phyloP scores from a whole-genome alignment of 2,113 vertebrate species.

The Grallaria varia region DNA sequence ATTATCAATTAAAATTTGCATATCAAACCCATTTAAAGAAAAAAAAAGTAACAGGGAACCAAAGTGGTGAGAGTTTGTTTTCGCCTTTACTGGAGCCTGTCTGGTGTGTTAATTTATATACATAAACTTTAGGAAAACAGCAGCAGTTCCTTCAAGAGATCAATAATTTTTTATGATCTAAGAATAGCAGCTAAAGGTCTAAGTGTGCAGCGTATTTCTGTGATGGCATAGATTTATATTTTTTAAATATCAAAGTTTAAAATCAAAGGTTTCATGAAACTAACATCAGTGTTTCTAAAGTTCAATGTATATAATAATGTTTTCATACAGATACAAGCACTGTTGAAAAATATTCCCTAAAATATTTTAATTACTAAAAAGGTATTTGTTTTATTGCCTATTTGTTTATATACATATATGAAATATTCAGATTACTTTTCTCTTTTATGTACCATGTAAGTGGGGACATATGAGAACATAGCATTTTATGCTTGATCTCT shows the following conservation, averaged over 20 bases:
- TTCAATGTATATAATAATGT: neutral
- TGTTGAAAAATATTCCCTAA: neutral
- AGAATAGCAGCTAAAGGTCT: neutral
- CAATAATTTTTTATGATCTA: neutral
- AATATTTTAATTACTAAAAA: neutral
- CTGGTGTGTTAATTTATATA: neutral
- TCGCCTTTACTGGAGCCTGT: neutral
- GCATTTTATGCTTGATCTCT: neutral
- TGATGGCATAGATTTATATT: neutral
- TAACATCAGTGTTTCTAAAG: neutral
- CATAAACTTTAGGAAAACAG: neutral
- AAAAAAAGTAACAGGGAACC: neutral
- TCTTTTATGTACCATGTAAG: neutral
- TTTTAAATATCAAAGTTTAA: neutral
- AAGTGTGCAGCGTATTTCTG: neutral
- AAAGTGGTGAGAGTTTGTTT: neutral
- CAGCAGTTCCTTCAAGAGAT: neutral
- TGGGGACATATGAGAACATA: neutral
- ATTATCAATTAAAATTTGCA: neutral
- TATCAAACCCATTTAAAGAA: neutral
- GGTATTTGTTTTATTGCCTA: accelerated
- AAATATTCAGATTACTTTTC: neutral
- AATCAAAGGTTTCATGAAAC: neutral
- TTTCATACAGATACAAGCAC: neutral
- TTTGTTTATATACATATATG: neutral